A percentile compares a stretch with the other conserved stretches of the same genome.
These are phyloP conservation scores for Euura lappo DNA, from an alignment of 1,140 invertebrate species.

Conservation along the genomic window DNA sequence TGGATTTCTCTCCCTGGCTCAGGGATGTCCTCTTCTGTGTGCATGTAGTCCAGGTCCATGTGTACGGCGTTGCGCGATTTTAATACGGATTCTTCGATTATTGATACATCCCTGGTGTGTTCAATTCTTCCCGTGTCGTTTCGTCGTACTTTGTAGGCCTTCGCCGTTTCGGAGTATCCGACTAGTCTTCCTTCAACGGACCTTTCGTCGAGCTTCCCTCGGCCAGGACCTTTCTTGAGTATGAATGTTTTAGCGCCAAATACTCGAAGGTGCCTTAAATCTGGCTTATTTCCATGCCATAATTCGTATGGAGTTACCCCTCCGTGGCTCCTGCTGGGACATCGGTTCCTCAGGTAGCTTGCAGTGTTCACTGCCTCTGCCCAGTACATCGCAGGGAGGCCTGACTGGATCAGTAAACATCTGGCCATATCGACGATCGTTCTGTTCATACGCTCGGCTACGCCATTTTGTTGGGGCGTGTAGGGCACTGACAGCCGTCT, in stretches of 20 bases:
- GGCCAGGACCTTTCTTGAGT: conserved; percentile 33
- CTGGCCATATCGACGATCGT: conserved; percentile 28
- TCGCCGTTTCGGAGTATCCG: conserved; percentile 40
- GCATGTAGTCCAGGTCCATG: not conserved
- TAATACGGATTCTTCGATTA: not conserved
- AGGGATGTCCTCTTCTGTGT: not conserved
- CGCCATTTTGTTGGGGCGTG: not conserved
- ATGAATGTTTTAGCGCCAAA: conserved; percentile 47
- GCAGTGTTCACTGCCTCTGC: conserved; percentile 42
- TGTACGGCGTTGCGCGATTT: not conserved
- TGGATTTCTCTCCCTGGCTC: not conserved
- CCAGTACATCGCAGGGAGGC: conserved; percentile 39
- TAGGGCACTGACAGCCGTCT: not conserved
- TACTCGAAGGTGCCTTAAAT: conserved; percentile 37
- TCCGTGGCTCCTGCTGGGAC: conserved; percentile 23
- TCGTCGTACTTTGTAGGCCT: conserved; percentile 40
- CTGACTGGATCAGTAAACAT: conserved; percentile 40
- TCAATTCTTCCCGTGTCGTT: not conserved
- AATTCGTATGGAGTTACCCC: conserved; percentile 43
- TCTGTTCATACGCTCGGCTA: conserved; percentile 23
- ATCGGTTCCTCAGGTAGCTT: conserved; percentile 44
- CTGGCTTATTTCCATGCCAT: conserved; percentile 43
- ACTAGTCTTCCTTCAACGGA: conserved; percentile 38
- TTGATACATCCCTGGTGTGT: not conserved
- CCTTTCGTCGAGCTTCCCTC: conserved; percentile 40